Evolutionary conservation across 2,797 vertebrate species (phyloP).

Genomic region (Acanthurus leucopareius): DNA sequence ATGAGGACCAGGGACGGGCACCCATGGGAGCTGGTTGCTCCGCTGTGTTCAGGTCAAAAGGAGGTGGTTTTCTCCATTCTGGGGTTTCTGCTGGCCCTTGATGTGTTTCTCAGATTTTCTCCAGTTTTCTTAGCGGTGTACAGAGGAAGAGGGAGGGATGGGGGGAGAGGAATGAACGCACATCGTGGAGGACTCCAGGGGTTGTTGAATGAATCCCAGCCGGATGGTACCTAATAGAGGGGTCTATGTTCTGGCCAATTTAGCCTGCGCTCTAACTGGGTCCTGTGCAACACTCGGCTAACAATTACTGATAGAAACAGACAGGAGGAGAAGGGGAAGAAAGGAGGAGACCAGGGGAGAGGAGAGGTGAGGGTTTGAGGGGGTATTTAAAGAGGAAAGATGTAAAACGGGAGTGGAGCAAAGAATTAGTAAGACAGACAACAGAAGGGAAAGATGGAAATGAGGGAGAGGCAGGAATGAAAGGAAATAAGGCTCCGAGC

Average conservation of each 20-base stretch:
- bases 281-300: constrained; percentile 65
- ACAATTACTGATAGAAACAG: constrained; percentile 64
- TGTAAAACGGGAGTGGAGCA: constrained; percentile 18
- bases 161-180: constrained; percentile 61
- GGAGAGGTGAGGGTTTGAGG: neutral
- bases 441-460: constrained; percentile 25
- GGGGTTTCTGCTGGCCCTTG: constrained; percentile 67
- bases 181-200: constrained; percentile 69
- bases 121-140: constrained; percentile 70
- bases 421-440: constrained; percentile 61
- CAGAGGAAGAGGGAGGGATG: constrained; percentile 48
- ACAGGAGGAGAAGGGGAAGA: constrained; percentile 47
- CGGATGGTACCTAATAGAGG: constrained; percentile 65
- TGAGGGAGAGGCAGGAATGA: constrained; percentile 27
- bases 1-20: constrained; percentile 64
- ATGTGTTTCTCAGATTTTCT: constrained; percentile 81
- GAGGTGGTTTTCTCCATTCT: constrained; percentile 62
- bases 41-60: constrained; percentile 48
- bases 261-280: constrained; percentile 48
- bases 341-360: constrained; percentile 6
- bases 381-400: constrained; percentile 10
- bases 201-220: constrained; percentile 70
- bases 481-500: constrained; percentile 36
- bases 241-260: constrained; percentile 78
- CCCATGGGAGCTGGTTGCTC: constrained; percentile 54